These are phyloP conservation scores for Diploscapter pachys DNA, from an alignment of 1,140 invertebrate genomes.

Conservation along the genomic window DNA sequence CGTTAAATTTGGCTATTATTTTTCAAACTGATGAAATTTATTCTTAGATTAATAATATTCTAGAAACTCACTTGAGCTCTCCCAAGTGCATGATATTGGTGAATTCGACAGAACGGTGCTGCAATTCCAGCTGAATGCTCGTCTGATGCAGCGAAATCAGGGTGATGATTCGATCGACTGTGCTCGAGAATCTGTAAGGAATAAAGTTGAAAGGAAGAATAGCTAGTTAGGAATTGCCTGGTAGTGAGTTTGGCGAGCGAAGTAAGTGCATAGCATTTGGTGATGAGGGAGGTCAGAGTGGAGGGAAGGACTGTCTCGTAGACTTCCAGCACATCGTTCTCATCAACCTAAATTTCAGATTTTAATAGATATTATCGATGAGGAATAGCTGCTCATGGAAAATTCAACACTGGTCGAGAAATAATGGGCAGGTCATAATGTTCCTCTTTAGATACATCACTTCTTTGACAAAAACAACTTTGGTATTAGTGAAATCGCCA, in stretches of 20 bases:
- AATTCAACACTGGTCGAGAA: too few relatives aligned
- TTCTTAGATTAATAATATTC: not conserved
- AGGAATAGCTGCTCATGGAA: too few relatives aligned
- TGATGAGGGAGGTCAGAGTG: constrained; percentile 80
- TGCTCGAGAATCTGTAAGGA: constrained; percentile 54
- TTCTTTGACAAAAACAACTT: too few relatives aligned
- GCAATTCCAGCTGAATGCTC: constrained; percentile 88
- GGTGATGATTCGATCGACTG: constrained; percentile 75
- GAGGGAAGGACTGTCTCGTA: constrained; percentile 85
- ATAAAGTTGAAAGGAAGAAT: too few relatives aligned
- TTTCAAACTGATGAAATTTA: not conserved
- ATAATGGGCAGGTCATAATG: too few relatives aligned
- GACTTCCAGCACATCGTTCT: constrained; percentile 81
- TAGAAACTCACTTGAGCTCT: constrained; percentile 60
- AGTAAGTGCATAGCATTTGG: constrained; percentile 88
- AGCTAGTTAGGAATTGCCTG: constrained; percentile 35
- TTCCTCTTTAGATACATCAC: too few relatives aligned
- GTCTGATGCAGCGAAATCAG: constrained; percentile 85
- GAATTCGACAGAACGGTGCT: constrained; percentile 92
- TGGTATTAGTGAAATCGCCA: too few relatives aligned
- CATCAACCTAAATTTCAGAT: constrained; percentile 52
- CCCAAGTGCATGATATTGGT: constrained; percentile 80
- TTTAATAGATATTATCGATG: too few relatives aligned
- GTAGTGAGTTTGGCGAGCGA: constrained; percentile 92
- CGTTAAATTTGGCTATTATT: not conserved